phyloP scores from a whole-genome alignment of 2,113 vertebrate species.

The Muntiacus muntjak region DNA sequence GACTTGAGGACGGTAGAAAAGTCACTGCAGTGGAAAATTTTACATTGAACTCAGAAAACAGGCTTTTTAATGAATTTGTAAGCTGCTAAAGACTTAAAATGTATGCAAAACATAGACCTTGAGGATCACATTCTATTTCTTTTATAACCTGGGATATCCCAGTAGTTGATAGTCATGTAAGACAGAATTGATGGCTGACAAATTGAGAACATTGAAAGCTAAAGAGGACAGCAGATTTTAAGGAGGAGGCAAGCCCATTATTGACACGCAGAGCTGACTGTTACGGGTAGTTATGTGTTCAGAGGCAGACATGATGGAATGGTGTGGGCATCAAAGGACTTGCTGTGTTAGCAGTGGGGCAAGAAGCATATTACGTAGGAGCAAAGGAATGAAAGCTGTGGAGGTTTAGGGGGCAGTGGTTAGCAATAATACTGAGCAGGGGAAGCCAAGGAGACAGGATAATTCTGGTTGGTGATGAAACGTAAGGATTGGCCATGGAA shows the following conservation, averaged over 20 bases:
- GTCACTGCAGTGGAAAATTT: background rate
- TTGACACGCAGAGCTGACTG: accelerated
- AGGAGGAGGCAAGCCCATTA: background rate
- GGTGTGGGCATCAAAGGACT: background rate
- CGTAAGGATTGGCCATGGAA: background rate
- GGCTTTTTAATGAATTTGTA: background rate
- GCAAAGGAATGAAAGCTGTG: background rate
- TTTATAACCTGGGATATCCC: background rate
- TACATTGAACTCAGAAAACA: background rate
- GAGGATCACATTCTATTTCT: background rate
- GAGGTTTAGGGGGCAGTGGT: background rate
- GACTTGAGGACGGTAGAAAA: background rate
- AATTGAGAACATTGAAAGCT: background rate
- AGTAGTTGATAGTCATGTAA: background rate
- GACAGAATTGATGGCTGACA: background rate
- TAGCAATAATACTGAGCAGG: background rate
- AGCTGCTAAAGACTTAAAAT: background rate
- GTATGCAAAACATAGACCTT: background rate
- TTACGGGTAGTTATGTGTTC: too few relatives aligned
- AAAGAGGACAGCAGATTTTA: background rate
- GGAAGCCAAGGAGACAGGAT: background rate
- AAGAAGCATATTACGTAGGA: background rate
- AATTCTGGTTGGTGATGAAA: background rate
- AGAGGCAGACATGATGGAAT: background rate
- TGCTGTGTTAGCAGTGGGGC: too few relatives aligned